These are phyloP conservation scores for Venustaconcha ellipsiformis DNA, from an alignment of 1,140 invertebrate genomes.

Conservation along the genomic window DNA sequence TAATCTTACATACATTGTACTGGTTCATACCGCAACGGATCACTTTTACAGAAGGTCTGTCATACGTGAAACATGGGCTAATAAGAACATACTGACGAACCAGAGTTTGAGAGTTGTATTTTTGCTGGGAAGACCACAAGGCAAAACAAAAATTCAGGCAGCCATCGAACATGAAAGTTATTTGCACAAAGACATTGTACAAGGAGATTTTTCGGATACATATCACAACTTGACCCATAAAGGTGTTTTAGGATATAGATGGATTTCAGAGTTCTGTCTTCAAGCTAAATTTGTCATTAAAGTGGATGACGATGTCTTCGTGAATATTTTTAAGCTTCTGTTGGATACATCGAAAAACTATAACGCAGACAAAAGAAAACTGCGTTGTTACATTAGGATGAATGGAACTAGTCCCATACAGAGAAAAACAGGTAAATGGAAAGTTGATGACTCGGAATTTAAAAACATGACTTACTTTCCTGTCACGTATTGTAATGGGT, in stretches of 20 bases:
- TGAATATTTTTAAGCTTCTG: conserved; percentile 76
- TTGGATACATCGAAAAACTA: conserved; percentile 15
- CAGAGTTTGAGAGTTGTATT: conserved; percentile 40
- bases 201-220: conserved; percentile 54
- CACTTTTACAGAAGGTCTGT: conserved; percentile 36
- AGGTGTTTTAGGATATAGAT: conserved; percentile 87
- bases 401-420: conserved; percentile 37
- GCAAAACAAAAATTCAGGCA: conserved; percentile 21
- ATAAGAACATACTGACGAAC: conserved; percentile 17
- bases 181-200: conserved; percentile 48
- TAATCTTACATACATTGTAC: conserved; percentile 41
- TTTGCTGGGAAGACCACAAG: conserved; percentile 37
- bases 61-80: conserved; percentile 38
- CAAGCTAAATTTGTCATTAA: conserved; percentile 82
- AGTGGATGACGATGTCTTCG: conserved; percentile 89
- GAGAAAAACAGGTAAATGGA: conserved; percentile 21
- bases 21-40: conserved; percentile 51
- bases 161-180: conserved; percentile 37
- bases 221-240: conserved; percentile 57
- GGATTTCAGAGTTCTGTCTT: conserved; percentile 78
- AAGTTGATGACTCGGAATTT: conserved; percentile 25
- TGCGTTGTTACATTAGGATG: conserved; percentile 38
- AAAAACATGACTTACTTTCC: conserved; percentile 29
- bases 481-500: conserved; percentile 63
- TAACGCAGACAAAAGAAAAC: conserved; percentile 15